These are phyloP conservation scores for Idaea aversata DNA, from an alignment of 2,888 invertebrate species.

Conservation along the genomic window DNA sequence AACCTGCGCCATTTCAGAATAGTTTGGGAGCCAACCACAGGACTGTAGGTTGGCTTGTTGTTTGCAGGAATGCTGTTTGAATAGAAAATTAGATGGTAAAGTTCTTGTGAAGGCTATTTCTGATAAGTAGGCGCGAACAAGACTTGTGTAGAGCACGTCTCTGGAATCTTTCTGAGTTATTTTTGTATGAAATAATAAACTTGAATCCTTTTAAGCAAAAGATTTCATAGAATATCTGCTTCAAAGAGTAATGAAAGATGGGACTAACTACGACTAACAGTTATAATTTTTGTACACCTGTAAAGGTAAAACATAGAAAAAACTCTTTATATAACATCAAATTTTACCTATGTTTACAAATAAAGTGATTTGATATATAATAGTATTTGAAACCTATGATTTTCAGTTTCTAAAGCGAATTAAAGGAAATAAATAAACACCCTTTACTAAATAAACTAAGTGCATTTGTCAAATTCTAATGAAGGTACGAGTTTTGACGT, in stretches of 20 bases:
- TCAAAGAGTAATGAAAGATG: background rate
- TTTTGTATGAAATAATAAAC: background rate
- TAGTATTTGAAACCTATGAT: background rate
- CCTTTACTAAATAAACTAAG: background rate
- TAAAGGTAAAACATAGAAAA: no score
- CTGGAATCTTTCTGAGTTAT: background rate
- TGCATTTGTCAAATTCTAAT: background rate
- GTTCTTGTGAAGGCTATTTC: background rate
- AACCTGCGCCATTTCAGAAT: background rate
- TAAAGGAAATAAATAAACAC: background rate
- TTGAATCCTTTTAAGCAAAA: background rate
- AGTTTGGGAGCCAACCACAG: background rate
- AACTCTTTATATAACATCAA: no score
- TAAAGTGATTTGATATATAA: no score
- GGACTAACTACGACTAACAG: no score
- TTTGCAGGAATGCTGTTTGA: conserved; percentile 1
- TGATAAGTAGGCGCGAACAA: background rate
- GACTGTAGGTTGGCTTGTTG: background rate
- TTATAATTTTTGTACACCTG: no score
- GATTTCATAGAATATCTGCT: background rate
- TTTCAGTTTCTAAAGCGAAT: background rate
- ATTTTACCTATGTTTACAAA: no score
- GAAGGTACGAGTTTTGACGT: conserved; percentile 9
- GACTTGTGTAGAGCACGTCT: background rate
- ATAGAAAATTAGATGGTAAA: background rate